phyloP scores from a whole-genome alignment of 2,113 vertebrate species.

The Tragelaphus strepsiceros region DNA sequence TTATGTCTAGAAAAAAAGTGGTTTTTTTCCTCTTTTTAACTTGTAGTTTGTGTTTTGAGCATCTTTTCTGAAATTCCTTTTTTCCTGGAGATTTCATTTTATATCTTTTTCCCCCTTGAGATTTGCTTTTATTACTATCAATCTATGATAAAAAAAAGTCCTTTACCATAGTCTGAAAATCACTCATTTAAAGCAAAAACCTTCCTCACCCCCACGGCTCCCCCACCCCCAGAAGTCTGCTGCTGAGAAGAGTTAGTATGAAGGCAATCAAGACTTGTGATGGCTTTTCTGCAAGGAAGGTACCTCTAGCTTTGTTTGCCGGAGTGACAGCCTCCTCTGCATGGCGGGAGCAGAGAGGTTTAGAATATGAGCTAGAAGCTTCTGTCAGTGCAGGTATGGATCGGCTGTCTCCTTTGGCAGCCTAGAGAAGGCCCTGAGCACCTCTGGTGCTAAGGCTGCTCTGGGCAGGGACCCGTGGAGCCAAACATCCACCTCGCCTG shows the following conservation, averaged over 20 bases:
- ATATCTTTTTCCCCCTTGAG: background rate
- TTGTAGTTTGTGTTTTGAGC: background rate
- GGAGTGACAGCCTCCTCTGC: background rate
- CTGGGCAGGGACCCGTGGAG: conserved; percentile 14
- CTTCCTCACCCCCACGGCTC: rapidly evolving
- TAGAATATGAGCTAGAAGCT: background rate
- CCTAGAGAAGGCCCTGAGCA: background rate
- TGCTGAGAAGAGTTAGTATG: background rate
- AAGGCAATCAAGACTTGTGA: background rate
- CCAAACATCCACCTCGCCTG: background rate
- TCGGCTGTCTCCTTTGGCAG: rapidly evolving
- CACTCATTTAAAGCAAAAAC: background rate
- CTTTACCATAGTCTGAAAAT: background rate
- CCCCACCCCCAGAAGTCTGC: background rate
- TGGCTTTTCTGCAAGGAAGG: background rate
- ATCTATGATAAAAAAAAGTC: background rate
- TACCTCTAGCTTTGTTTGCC: background rate
- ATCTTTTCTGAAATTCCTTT: background rate
- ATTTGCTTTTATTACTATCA: background rate
- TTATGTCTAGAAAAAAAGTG: background rate
- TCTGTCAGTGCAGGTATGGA: background rate
- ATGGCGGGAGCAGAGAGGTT: background rate
- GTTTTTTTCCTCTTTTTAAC: background rate
- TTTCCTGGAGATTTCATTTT: background rate
- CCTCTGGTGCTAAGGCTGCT: conserved; percentile 17